Conservation (phyloP, 37 sponge, comb jelly and placozoan species). For the Beroe ovata region DNA sequence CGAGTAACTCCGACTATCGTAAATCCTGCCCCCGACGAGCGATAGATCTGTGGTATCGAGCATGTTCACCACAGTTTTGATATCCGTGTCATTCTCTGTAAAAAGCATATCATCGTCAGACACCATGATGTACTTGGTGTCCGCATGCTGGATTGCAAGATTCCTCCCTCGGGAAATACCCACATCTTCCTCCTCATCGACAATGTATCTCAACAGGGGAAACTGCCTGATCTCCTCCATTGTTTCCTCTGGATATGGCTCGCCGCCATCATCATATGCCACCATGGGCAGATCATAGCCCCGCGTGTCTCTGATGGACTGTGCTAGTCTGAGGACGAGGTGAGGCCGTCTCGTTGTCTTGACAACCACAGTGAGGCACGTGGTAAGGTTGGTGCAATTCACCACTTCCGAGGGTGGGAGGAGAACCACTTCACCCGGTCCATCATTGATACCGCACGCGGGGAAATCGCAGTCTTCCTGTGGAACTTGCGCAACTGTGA, state of each 20-base stretch:
- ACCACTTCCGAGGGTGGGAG: too few relatives aligned
- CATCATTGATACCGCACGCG: too few relatives aligned
- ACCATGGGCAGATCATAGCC: slow-evolving; percentile 13
- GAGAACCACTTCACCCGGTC: too few relatives aligned
- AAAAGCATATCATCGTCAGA: background rate
- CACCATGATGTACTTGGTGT: background rate
- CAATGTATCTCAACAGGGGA: background rate
- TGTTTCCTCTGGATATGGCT: background rate
- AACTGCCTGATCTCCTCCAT: background rate
- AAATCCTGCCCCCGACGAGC: background rate
- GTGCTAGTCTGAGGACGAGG: slow-evolving; percentile 1
- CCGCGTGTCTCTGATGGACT: background rate
- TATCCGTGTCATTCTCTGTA: background rate
- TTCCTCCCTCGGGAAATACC: background rate
- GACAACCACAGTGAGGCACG: background rate
- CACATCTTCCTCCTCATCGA: background rate
- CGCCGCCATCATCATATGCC: background rate
- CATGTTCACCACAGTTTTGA: background rate
- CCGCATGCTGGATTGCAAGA: background rate
- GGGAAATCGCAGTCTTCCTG: too few relatives aligned
- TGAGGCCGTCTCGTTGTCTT: background rate
- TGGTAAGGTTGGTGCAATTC: background rate
- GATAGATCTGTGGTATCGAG: slow-evolving; percentile 11
- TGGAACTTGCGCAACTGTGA: too few relatives aligned
- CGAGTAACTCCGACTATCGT: background rate